Evolutionary conservation across 2,888 invertebrate species (phyloP).

Genomic region (Trissonchulus latispiculum): DNA sequence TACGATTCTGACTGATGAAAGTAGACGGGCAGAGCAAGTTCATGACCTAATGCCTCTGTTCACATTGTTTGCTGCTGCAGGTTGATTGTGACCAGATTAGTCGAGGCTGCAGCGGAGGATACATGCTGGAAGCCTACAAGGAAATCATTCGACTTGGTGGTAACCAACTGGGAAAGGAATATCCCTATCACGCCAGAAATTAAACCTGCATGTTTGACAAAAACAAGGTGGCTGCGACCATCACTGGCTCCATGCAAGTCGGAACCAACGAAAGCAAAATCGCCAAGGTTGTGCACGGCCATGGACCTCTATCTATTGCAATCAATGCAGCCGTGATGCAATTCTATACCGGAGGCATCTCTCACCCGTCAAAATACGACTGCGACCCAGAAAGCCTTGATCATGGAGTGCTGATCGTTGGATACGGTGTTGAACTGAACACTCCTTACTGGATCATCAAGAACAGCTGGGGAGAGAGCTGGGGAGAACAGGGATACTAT

Average conservation of each 20-base stretch:
- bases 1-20: too few species aligned
- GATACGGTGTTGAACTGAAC: slow-evolving; percentile 32
- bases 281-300: too few species aligned
- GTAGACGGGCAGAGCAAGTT: too few species aligned
- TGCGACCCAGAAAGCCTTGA: slow-evolving; percentile 53
- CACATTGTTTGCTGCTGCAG: too few species aligned
- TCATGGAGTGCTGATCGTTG: slow-evolving; percentile 58
- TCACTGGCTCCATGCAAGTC: too few species aligned
- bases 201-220: too few species aligned
- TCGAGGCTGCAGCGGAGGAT: slow-evolving; percentile 70
- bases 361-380: slow-evolving; percentile 37
- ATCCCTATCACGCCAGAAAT: slow-evolving; percentile 78
- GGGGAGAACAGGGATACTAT: slow-evolving; percentile 52
- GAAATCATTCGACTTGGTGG: slow-evolving; percentile 60
- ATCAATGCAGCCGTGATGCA: slow-evolving; percentile 41
- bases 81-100: slow-evolving; percentile 83
- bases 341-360: too few species aligned
- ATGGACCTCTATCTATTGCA: slow-evolving; percentile 45
- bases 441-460: too few species aligned
- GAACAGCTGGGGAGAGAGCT: slow-evolving; percentile 39
- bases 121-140: slow-evolving; percentile 75
- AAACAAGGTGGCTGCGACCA: too few species aligned
- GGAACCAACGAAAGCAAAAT: too few species aligned
- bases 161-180: slow-evolving; percentile 72
- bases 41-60: too few species aligned